These are phyloP conservation scores for Pao palembangensis DNA, from an alignment of 2,113 vertebrate genomes.

Conservation along the genomic window DNA sequence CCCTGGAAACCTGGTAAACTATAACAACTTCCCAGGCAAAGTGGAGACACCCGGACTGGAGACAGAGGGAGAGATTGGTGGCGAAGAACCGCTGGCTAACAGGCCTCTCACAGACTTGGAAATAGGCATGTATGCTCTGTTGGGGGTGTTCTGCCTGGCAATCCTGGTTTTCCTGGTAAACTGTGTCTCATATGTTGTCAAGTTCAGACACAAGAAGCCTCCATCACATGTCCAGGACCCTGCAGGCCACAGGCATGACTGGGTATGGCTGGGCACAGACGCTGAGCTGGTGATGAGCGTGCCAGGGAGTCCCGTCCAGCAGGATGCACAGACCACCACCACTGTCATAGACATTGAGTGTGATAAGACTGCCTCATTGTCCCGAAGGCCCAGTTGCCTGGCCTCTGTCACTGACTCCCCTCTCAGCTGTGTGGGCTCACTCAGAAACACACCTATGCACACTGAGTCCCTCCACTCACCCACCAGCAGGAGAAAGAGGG, in stretches of 20 bases:
- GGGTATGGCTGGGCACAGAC: slow-evolving; percentile 89
- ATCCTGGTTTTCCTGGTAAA: slow-evolving; percentile 91
- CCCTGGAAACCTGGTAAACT: slow-evolving; percentile 80
- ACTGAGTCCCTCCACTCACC: slow-evolving; percentile 83
- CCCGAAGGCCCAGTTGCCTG: slow-evolving; percentile 64
- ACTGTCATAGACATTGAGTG: slow-evolving; percentile 82
- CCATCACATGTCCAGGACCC: slow-evolving; percentile 83
- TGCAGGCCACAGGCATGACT: slow-evolving; percentile 85
- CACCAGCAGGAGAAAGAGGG: slow-evolving; percentile 92
- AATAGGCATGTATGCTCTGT: slow-evolving; percentile 91
- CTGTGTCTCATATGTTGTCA: slow-evolving; percentile 84
- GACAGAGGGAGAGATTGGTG: slow-evolving; percentile 53
- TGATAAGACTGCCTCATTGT: slow-evolving; percentile 62
- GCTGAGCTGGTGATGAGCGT: slow-evolving; percentile 85
- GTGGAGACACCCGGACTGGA: slow-evolving; percentile 71
- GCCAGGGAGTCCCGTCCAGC: slow-evolving; percentile 76
- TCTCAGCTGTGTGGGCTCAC: slow-evolving; percentile 50
- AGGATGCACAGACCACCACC: slow-evolving; percentile 73
- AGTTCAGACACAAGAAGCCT: slow-evolving; percentile 85
- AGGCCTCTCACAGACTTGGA: slow-evolving; percentile 88
- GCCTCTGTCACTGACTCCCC: slow-evolving; percentile 61
- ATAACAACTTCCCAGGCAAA: slow-evolving; percentile 80
- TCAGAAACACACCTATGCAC: slow-evolving; percentile 66
- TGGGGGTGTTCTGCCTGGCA: slow-evolving; percentile 91
- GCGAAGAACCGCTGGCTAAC: slow-evolving; percentile 67